These are phyloP conservation scores for Amiota communis DNA, from an alignment of 2,888 invertebrate species.

Conservation along the genomic window DNA sequence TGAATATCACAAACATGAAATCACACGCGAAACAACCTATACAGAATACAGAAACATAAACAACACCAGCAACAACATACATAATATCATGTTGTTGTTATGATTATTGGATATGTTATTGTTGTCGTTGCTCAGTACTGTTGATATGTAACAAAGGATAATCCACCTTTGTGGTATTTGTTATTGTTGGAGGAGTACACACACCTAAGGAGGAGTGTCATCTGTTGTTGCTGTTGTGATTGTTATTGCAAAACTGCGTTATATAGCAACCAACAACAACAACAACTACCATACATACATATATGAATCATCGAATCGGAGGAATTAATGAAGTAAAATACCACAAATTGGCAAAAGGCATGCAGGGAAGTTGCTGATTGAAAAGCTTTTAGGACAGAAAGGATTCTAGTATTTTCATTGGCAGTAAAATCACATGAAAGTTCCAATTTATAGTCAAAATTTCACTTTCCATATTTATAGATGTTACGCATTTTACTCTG, in stretches of 20 bases:
- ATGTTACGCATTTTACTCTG: no score
- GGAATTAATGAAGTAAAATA: neutral
- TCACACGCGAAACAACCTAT: constrained; percentile 17
- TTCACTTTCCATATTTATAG: no score
- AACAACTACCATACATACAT: neutral
- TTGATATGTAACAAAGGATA: constrained; percentile 28
- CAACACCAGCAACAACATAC: neutral
- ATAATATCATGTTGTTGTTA: neutral
- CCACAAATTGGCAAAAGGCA: neutral
- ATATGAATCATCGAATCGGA: neutral
- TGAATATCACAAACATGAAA: constrained; percentile 11
- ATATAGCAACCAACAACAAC: constrained; percentile 1
- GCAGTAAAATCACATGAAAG: no score
- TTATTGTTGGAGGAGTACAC: neutral
- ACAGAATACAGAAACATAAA: neutral
- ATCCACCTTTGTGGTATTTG: neutral
- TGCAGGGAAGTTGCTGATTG: neutral
- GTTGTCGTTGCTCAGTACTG: neutral
- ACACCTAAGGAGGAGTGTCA: neutral
- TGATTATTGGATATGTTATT: neutral
- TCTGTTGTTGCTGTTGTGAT: neutral
- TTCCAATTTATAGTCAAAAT: no score
- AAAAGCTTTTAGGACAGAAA: neutral
- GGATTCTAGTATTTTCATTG: no score
- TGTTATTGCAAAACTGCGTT: constrained; percentile 5